A percentile compares a stretch with the other conserved stretches of the same genome.
Conservation (phyloP, 2,797 vertebrate species). For the Sebastes paucispinis region DNA sequence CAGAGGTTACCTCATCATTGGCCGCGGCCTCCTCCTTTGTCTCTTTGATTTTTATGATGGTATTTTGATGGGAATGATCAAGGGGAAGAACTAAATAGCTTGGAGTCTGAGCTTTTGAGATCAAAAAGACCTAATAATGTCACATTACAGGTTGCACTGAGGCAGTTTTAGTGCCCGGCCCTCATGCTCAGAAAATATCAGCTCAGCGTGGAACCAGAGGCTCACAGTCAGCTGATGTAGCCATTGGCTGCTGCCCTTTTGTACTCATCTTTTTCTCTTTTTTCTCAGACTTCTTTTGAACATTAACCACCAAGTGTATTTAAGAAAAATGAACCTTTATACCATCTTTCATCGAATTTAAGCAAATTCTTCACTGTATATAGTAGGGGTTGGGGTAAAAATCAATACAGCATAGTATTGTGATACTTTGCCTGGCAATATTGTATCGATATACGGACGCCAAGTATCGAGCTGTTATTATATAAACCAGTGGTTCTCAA, state of each 20-base stretch:
- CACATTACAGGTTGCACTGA: conserved; percentile 78
- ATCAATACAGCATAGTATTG: no score
- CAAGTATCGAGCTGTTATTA: no score
- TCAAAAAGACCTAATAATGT: conserved; percentile 79
- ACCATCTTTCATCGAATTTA: not conserved
- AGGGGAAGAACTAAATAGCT: conserved; percentile 71
- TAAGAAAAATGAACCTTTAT: not conserved
- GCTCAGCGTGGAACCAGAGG: conserved; percentile 36
- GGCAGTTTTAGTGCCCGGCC: conserved; percentile 68
- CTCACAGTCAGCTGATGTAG: conserved; percentile 47
- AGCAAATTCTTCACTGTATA: not conserved
- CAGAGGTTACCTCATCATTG: conserved; percentile 60
- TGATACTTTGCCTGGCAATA: no score
- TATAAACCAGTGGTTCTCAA: no score
- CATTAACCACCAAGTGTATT: not conserved
- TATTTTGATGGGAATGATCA: conserved; percentile 77
- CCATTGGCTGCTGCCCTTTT: conserved; percentile 24
- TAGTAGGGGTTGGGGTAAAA: no score
- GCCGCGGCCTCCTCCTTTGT: conserved; percentile 52
- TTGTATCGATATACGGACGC: no score
- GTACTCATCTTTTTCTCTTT: not conserved
- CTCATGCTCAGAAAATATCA: conserved; percentile 69
- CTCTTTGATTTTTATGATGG: conserved; percentile 67
- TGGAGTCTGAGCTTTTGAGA: conserved; percentile 72
- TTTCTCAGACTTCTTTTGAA: conserved; percentile 1